Evolutionary conservation across 2,113 vertebrate genomes (phyloP).

Genomic region (Hepsetus odoe): DNA sequence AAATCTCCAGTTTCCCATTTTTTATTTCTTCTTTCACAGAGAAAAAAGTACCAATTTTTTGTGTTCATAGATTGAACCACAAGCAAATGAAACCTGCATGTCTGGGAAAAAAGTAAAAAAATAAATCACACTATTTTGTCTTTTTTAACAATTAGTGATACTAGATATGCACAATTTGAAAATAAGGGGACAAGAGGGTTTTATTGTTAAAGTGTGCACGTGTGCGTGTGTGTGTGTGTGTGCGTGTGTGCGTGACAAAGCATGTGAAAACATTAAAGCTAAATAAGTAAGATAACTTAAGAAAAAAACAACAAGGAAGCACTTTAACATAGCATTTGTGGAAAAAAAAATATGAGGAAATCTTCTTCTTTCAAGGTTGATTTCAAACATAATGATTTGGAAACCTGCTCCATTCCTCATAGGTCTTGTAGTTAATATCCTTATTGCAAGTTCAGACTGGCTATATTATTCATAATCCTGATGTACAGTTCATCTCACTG

Average conservation of each 20-base stretch:
- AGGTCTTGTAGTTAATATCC: neutral
- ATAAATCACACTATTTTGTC: neutral
- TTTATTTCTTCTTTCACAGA: slow-evolving; percentile 9
- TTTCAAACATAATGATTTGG: slow-evolving; percentile 31
- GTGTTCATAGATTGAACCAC: neutral
- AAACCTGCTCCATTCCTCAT: slow-evolving; percentile 20
- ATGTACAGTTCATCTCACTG: slow-evolving; percentile 10
- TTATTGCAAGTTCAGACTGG: neutral
- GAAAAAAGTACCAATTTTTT: neutral
- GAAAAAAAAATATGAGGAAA: neutral
- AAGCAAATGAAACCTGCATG: neutral
- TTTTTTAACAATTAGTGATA: neutral
- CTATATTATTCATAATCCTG: neutral
- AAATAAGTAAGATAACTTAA: slow-evolving; percentile 14
- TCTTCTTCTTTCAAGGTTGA: neutral
- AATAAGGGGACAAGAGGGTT: neutral
- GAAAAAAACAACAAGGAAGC: neutral
- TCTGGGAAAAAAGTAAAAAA: neutral
- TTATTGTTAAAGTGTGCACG: neutral
- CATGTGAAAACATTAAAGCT: neutral
- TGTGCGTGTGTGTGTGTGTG: neutral
- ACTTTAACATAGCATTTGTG: neutral
- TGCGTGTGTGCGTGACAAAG: no score
- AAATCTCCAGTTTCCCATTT: slow-evolving; percentile 11
- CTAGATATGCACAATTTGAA: neutral